Evolutionary conservation across 2,888 invertebrate species (phyloP).

Genomic region (Tromatobia lineatoria): DNA sequence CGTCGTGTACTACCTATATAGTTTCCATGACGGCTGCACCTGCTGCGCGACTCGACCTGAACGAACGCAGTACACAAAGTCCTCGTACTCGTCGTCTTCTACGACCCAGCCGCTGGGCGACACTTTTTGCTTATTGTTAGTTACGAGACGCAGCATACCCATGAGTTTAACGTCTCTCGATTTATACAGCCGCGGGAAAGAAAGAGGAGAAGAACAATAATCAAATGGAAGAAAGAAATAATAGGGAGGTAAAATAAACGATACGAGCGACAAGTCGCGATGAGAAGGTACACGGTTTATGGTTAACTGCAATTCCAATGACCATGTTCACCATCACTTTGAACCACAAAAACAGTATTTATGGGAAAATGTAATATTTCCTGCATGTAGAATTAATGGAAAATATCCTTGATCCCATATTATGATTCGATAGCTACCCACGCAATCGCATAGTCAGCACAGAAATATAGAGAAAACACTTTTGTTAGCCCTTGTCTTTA

Average conservation of each 20-base stretch:
- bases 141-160: constrained; percentile 56
- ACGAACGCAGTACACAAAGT: constrained; percentile 62
- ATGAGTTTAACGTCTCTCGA: constrained; percentile 62
- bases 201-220: constrained; percentile 2
- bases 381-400: not conserved
- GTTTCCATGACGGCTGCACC: constrained; percentile 71
- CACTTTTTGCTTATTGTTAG: constrained; percentile 66
- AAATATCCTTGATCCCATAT: too few species aligned
- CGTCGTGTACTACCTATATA: constrained; percentile 59
- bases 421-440: too few species aligned
- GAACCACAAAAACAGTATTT: not conserved
- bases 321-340: not conserved
- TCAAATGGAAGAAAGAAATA: constrained; percentile 23
- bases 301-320: not conserved
- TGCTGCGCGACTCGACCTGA: constrained; percentile 74
- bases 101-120: constrained; percentile 36
- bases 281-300: constrained; percentile 35
- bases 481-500: too few species aligned
- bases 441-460: too few species aligned
- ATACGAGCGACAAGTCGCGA: constrained; percentile 38
- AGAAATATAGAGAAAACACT: too few species aligned
- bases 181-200: constrained; percentile 34
- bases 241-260: constrained; percentile 7
- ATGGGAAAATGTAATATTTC: too few species aligned
- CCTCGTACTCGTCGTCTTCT: constrained; percentile 53